Percentiles rank a stretch among this genome's conserved stretches.
phyloP scores from a whole-genome alignment of 2,797 vertebrate genomes.

The Cuniculus paca region DNA sequence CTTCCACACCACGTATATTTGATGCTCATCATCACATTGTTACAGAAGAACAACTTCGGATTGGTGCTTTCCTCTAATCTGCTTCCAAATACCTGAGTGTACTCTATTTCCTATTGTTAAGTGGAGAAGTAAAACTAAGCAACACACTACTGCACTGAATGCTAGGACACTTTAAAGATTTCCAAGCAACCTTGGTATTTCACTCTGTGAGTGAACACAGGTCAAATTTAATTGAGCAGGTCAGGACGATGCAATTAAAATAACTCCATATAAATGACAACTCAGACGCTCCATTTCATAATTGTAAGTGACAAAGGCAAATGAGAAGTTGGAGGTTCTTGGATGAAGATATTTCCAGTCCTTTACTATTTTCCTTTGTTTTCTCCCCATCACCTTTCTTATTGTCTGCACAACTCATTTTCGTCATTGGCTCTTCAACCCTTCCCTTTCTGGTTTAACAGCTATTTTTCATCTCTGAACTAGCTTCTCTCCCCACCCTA shows the following conservation, averaged over 20 bases:
- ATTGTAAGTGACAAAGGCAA: background rate
- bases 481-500: rapidly evolving
- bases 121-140: background rate
- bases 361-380: background rate
- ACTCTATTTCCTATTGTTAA: background rate
- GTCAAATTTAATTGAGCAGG: background rate
- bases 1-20: background rate
- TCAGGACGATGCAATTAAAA: background rate
- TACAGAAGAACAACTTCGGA: too few species aligned
- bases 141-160: rapidly evolving
- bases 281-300: background rate
- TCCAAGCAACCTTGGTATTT: background rate
- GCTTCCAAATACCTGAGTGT: too few species aligned
- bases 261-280: background rate
- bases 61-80: background rate
- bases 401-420: rapidly evolving
- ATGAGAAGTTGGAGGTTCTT: rapidly evolving
- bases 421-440: too few species aligned
- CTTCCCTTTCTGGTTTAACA: background rate
- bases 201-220: background rate
- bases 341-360: too few species aligned
- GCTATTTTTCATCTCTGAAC: background rate
- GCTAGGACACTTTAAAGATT: background rate
- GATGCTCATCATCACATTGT: background rate
- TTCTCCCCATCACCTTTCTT: background rate